Evolutionary conservation across 1,140 invertebrate species (phyloP), one percentile per base, ranked within the genome.

Genomic region (Meteorus sp.): DNA sequence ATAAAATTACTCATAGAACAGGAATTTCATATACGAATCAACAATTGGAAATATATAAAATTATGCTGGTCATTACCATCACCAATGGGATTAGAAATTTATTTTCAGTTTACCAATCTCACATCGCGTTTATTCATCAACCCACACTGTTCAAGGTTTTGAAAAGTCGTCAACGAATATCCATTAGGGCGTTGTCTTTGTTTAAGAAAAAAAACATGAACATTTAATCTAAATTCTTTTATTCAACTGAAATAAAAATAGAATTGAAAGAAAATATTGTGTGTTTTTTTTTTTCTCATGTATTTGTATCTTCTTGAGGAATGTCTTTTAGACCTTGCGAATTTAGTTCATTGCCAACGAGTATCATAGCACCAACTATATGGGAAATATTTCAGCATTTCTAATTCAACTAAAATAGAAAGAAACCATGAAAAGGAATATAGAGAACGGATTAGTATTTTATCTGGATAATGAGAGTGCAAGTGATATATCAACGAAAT

Each of bases 341-440:
- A 48, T 48, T 11, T 27, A 11, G 25, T n/a, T 48, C 13, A 48
- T 48, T 48, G 23, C 13, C 22, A 27, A 19, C 20, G 7, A n/a
- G n/a, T n/a, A n/a, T n/a, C n/a, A n/a, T n/a, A n/a, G n/a, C n/a
- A n/a, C n/a, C n/a, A n/a, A n/a, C n/a, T n/a, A n/a, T n/a, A n/a
- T n/a, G 45, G 17, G 25, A n/a, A 48, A 22, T 25, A 7, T 48
- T 7, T 23, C 9, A 11, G 22, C 20, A 48, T 48, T 48, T 48
- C 22, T 48, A 48, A 48, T 48, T 48, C 45, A 27, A 48, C 23
- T 48, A 23, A 48, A 25, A 19, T 6, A 17, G 15, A 19, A 22
- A 23, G 11, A 9, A 48, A 20, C n/a, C 23, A 22, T n/a, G 17
- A 39, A 39, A 15, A 9, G 6, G 5, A 13, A 7, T 13, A 39